These are phyloP conservation scores for Neopelma chrysocephalum DNA, from an alignment of 2,797 vertebrate species.

Conservation along the genomic window DNA sequence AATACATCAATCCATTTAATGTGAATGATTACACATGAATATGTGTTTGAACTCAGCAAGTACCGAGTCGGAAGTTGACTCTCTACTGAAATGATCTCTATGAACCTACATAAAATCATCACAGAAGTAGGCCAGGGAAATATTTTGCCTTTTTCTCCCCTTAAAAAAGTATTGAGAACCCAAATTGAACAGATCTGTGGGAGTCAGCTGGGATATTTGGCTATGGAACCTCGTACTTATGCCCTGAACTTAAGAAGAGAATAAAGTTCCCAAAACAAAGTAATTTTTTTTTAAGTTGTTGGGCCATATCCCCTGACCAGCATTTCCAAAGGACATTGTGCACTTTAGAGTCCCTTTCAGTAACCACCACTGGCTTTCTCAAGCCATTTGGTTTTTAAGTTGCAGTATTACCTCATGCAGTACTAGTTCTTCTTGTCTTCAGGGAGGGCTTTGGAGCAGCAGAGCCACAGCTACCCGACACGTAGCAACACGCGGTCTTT, in stretches of 20 bases:
- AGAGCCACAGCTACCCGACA: accelerated
- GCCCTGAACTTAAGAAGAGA: background rate
- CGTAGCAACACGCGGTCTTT: accelerated
- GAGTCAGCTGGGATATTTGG: background rate
- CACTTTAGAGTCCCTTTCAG: background rate
- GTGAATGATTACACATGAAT: background rate
- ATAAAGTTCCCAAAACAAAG: background rate
- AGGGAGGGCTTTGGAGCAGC: background rate
- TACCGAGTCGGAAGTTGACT: background rate
- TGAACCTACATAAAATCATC: background rate
- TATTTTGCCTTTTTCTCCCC: background rate
- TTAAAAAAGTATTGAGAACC: background rate
- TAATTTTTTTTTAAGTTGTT: background rate
- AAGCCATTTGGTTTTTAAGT: background rate
- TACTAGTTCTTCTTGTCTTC: background rate
- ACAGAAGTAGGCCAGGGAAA: background rate
- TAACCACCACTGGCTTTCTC: background rate
- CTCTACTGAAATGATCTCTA: background rate
- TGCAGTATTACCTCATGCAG: background rate
- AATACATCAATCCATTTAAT: background rate
- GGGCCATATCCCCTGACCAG: background rate
- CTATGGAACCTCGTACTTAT: background rate
- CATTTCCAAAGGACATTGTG: background rate
- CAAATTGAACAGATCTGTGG: background rate
- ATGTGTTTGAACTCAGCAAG: background rate